These are phyloP conservation scores for Sparidentex hasta DNA, from an alignment of 2,797 vertebrate species.

Conservation along the genomic window DNA sequence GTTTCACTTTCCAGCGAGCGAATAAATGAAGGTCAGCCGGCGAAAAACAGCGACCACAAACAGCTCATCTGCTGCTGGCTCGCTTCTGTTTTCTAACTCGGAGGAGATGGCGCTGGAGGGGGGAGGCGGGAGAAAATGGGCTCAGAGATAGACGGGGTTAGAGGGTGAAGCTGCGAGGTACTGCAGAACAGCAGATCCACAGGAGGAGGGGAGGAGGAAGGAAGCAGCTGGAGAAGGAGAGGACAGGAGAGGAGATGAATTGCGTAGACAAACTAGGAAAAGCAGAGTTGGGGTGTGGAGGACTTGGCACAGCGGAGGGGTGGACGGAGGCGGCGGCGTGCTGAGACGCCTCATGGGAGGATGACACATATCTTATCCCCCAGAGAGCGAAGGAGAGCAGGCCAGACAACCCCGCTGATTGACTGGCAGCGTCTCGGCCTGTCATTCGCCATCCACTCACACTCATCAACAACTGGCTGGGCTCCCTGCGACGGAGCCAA, in stretches of 20 bases:
- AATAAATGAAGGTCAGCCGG: conserved; percentile 29
- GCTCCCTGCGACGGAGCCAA: conserved; percentile 57
- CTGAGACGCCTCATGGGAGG: conserved; percentile 65
- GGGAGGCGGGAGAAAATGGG: background rate
- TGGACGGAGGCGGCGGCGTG: conserved; percentile 27
- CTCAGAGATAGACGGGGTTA: conserved; percentile 22
- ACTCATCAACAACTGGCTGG: conserved; percentile 61
- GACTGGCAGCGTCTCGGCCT: conserved; percentile 73
- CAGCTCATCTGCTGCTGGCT: conserved; percentile 17
- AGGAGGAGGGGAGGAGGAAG: conserved; percentile 10
- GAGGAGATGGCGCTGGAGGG: background rate
- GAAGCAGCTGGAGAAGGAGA: conserved; percentile 34
- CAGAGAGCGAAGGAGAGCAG: conserved; percentile 55
- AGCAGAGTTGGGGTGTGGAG: conserved; percentile 13
- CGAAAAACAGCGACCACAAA: conserved; percentile 25
- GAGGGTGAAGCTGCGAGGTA: conserved; percentile 33
- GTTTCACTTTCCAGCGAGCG: conserved; percentile 23
- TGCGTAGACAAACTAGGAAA: conserved; percentile 36
- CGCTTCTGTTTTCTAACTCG: conserved; percentile 1
- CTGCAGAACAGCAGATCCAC: conserved; percentile 42
- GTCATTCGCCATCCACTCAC: conserved; percentile 76
- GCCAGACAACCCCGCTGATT: conserved; percentile 72
- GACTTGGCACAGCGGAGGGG: conserved; percentile 39
- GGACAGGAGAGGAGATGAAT: conserved; percentile 33
- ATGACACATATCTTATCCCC: conserved; percentile 72